These are phyloP conservation scores for Lasioglossum leucozonium DNA, from an alignment of 2,888 invertebrate species.

Conservation along the genomic window DNA sequence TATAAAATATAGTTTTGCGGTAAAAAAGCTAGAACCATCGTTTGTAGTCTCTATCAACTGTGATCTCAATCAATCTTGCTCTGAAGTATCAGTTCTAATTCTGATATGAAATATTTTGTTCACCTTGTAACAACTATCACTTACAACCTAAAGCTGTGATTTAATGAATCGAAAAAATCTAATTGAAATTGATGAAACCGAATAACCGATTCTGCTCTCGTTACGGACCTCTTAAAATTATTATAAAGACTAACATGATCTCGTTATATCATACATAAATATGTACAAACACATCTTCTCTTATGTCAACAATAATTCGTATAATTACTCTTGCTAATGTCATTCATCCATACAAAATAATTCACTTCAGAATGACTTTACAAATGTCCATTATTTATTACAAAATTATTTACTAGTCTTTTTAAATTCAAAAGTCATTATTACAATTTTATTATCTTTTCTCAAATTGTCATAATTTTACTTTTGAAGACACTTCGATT, in stretches of 20 bases:
- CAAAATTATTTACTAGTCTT: background rate
- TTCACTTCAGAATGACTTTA: constrained; percentile 2
- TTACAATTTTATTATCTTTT: background rate
- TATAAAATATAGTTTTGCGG: constrained; percentile 16
- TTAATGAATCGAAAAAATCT: background rate
- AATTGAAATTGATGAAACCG: constrained; percentile 42
- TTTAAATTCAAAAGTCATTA: background rate
- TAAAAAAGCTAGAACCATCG: constrained; percentile 3
- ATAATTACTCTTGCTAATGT: constrained; percentile 67
- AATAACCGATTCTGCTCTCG: constrained; percentile 68
- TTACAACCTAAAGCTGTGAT: background rate
- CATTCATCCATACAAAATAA: constrained; percentile 64
- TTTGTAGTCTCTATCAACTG: constrained; percentile 1
- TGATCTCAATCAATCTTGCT: background rate
- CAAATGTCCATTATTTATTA: constrained; percentile 9
- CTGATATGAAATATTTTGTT: background rate
- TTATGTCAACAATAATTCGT: constrained; percentile 73
- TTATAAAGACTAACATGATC: constrained; percentile 66
- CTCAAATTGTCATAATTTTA: background rate
- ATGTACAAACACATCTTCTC: constrained; percentile 78
- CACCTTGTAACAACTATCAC: constrained; percentile 3
- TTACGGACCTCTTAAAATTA: constrained; percentile 68
- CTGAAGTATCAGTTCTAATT: constrained; percentile 1
- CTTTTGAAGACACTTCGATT: background rate
- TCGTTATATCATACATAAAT: constrained; percentile 76